phyloP scores from a whole-genome alignment of 1,140 invertebrate species.

The Branchinecta lindahli region DNA sequence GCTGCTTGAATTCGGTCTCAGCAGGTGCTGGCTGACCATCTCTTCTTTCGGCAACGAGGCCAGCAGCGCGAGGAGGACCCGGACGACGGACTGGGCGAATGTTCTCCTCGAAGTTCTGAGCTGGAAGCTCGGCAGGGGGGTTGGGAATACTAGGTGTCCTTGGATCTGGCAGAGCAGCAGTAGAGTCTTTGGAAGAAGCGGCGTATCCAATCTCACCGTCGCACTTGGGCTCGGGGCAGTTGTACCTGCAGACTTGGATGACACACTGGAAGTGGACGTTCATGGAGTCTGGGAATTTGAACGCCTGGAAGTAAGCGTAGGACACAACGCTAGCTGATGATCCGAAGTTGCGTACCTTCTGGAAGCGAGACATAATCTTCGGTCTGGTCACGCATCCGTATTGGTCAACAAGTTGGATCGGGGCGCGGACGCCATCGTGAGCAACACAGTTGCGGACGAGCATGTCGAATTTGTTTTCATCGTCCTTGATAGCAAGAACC shows the following conservation, averaged over 20 bases:
- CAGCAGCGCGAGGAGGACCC: slow-evolving; percentile 48
- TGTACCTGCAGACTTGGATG: slow-evolving; percentile 82
- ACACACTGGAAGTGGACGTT: slow-evolving; percentile 94
- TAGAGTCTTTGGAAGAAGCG: slow-evolving; percentile 29
- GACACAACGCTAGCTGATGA: slow-evolving; percentile 81
- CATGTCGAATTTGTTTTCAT: slow-evolving; percentile 92
- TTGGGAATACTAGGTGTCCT: slow-evolving; percentile 15
- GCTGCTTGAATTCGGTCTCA: slow-evolving; percentile 33
- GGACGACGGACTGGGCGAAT: slow-evolving; percentile 62
- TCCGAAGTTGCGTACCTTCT: slow-evolving; percentile 90
- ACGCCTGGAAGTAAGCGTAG: slow-evolving; percentile 89
- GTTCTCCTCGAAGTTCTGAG: slow-evolving; percentile 33
- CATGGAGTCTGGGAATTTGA: slow-evolving; percentile 94
- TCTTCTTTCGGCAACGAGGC: slow-evolving; percentile 39
- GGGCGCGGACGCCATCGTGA: slow-evolving; percentile 77
- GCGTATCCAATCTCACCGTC: slow-evolving; percentile 52
- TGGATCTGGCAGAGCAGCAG: slow-evolving; percentile 20
- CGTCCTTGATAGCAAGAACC: slow-evolving; percentile 85
- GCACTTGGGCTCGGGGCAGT: slow-evolving; percentile 80
- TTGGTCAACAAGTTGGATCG: slow-evolving; percentile 80
- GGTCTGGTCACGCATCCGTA: slow-evolving; percentile 78
- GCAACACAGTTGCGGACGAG: slow-evolving; percentile 82
- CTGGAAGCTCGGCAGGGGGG: slow-evolving; percentile 13
- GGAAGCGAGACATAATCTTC: slow-evolving; percentile 84
- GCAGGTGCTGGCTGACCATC: slow-evolving; percentile 24